A percentile compares a stretch with the other conserved stretches of the same genome.
phyloP scores from a whole-genome alignment of 1,140 invertebrate genomes.

The Paraescarpia echinospica region DNA sequence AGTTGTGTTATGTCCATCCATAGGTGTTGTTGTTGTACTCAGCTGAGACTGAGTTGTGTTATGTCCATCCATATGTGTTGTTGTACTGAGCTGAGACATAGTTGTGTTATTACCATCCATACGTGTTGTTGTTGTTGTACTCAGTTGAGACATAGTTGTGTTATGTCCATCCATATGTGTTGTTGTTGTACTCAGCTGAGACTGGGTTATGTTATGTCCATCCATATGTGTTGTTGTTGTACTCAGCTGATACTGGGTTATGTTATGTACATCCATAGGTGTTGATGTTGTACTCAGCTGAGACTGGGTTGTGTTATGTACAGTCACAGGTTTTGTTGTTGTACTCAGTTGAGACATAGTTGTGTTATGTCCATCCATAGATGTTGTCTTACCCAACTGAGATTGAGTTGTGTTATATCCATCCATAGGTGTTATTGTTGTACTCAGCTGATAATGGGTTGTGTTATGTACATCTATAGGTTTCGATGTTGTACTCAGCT shows the following conservation, averaged over 20 bases:
- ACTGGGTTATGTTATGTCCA: neutral
- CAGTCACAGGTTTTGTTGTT: neutral
- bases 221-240: neutral
- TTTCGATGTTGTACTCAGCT: neutral
- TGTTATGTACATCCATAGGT: neutral
- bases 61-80: neutral
- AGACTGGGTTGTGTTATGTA: neutral
- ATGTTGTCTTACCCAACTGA: neutral
- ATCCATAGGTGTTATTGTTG: neutral
- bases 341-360: neutral
- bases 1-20: neutral
- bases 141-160: too few species aligned
- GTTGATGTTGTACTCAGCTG: neutral
- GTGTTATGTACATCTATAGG: neutral
- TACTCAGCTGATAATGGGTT: neutral
- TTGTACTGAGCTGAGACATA: too few species aligned
- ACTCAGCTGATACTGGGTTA: too few species aligned
- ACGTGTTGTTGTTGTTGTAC: too few species aligned
- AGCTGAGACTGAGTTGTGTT: neutral
- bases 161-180: neutral
- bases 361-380: neutral
- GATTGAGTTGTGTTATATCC: neutral
- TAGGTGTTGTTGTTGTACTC: neutral
- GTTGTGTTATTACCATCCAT: too few species aligned
- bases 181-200: neutral